These are phyloP conservation scores for Ochotona princeps DNA, from an alignment of 2,113 vertebrate species.

Conservation along the genomic window DNA sequence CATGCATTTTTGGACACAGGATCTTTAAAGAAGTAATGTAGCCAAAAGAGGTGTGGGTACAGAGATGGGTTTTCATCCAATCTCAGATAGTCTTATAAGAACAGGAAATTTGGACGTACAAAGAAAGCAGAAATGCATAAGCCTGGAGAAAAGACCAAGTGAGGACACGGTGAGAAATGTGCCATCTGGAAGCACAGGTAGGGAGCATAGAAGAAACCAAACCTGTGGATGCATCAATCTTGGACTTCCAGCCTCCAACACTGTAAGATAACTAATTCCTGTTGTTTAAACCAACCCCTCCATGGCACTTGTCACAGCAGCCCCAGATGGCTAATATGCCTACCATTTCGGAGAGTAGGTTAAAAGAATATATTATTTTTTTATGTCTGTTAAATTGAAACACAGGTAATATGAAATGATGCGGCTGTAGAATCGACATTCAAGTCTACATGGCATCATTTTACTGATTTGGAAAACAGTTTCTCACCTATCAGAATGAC, in stretches of 20 bases:
- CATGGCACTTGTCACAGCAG: neutral
- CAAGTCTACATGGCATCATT: neutral
- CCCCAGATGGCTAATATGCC: neutral
- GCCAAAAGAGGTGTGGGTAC: neutral
- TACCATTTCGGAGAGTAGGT: neutral
- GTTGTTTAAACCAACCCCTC: neutral
- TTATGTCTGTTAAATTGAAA: neutral
- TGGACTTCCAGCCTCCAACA: neutral
- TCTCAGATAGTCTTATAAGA: neutral
- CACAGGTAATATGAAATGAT: neutral
- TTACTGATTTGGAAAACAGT: neutral
- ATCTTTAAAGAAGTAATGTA: neutral
- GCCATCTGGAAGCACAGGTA: neutral
- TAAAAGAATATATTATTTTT: conserved; percentile 28
- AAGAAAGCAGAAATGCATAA: neutral
- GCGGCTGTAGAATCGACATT: neutral
- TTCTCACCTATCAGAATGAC: neutral
- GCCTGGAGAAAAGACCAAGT: neutral
- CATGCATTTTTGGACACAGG: neutral
- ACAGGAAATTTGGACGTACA: neutral
- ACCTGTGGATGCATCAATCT: neutral
- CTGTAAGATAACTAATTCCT: neutral
- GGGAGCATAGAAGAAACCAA: neutral
- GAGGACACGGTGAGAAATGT: neutral
- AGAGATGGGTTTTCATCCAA: neutral